A percentile compares a stretch with the other conserved stretches of the same genome.
These are phyloP conservation scores for Trichoplusia ni DNA, from an alignment of 1,140 invertebrate genomes.

Conservation along the genomic window DNA sequence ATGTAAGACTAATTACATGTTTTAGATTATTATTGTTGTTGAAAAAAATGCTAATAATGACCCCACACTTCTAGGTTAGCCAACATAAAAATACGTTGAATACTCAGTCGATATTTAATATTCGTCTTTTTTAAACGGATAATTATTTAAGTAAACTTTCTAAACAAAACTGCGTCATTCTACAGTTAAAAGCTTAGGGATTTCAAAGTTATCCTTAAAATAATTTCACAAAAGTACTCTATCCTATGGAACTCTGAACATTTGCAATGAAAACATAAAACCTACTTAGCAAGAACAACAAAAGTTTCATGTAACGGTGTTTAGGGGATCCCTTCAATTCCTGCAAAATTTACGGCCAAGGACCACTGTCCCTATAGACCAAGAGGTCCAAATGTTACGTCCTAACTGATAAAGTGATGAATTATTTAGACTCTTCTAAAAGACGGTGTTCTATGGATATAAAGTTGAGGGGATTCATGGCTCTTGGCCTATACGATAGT, in stretches of 20 bases:
- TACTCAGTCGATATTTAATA: no score
- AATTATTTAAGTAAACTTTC: no score
- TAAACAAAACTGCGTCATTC: no score
- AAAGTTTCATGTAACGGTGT: no score
- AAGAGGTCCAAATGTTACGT: conserved; percentile 12
- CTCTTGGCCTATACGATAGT: no score
- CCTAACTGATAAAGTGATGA: conserved; percentile 16
- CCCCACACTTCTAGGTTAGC: no score
- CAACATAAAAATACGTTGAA: no score
- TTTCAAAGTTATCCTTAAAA: neutral
- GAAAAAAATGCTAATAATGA: no score
- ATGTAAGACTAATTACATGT: no score
- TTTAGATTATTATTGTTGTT: no score
- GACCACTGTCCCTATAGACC: neutral
- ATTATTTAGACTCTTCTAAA: conserved; percentile 18
- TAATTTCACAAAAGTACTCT: neutral
- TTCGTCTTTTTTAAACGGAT: no score
- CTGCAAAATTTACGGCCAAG: neutral
- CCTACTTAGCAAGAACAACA: conserved; percentile 1
- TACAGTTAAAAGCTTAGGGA: neutral
- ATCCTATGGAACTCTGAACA: neutral
- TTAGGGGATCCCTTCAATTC: neutral
- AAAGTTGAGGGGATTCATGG: no score
- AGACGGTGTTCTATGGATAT: conserved; percentile 3
- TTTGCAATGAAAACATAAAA: neutral